These are phyloP conservation scores for Spodoptera frugiperda DNA, from an alignment of 1,140 invertebrate species.

Conservation along the genomic window DNA sequence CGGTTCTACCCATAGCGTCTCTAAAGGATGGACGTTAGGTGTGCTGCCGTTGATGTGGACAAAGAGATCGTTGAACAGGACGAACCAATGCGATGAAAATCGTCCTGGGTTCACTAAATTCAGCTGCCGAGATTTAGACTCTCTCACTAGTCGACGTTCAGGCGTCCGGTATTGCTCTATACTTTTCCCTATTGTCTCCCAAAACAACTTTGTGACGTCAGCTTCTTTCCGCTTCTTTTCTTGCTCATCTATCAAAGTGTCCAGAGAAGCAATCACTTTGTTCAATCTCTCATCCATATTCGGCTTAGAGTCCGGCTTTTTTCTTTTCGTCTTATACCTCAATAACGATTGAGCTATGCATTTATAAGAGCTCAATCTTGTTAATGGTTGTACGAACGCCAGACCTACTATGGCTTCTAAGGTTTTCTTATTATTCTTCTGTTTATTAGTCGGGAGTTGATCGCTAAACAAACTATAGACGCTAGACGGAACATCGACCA, in stretches of 20 bases:
- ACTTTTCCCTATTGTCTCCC: slow-evolving; percentile 90
- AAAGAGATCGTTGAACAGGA: slow-evolving; percentile 91
- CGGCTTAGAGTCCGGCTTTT: slow-evolving; percentile 71
- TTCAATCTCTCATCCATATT: slow-evolving; percentile 79
- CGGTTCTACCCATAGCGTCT: slow-evolving; percentile 93
- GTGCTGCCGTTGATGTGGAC: slow-evolving; percentile 90
- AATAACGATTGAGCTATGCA: slow-evolving; percentile 83
- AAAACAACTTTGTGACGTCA: slow-evolving; percentile 91
- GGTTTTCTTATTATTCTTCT: slow-evolving; percentile 87
- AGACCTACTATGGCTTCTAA: slow-evolving; percentile 87
- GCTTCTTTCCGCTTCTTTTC: slow-evolving; percentile 89
- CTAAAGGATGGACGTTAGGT: slow-evolving; percentile 88
- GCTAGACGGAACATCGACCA: slow-evolving; percentile 87
- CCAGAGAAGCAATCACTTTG: slow-evolving; percentile 87
- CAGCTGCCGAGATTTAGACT: slow-evolving; percentile 91
- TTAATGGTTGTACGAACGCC: slow-evolving; percentile 88
- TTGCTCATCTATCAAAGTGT: slow-evolving; percentile 87
- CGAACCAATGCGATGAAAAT: slow-evolving; percentile 91
- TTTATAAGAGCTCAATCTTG: slow-evolving; percentile 87
- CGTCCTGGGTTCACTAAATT: slow-evolving; percentile 89
- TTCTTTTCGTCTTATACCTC: slow-evolving; percentile 76
- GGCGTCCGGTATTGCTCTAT: slow-evolving; percentile 89
- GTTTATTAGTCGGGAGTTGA: slow-evolving; percentile 84
- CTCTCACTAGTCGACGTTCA: slow-evolving; percentile 91
- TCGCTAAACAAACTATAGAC: slow-evolving; percentile 88